phyloP scores from a whole-genome alignment of 2,113 vertebrate genomes.

The Silurus glanis region DNA sequence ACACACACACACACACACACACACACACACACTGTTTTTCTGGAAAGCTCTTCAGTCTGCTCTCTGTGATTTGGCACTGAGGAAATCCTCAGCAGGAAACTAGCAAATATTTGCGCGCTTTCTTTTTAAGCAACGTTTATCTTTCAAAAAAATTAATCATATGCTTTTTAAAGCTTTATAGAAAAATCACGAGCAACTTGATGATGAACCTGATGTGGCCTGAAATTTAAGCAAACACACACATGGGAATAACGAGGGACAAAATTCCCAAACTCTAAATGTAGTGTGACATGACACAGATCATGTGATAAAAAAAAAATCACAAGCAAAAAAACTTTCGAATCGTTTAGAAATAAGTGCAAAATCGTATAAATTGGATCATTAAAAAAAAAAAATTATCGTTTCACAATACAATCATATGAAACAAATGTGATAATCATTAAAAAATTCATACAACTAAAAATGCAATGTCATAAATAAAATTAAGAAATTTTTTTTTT shows the following conservation, averaged over 20 bases:
- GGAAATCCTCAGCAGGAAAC: not conserved
- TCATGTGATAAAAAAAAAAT: too few relatives aligned
- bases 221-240: not conserved
- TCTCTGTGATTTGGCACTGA: not conserved
- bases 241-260: not conserved
- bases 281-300: not conserved
- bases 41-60: not conserved
- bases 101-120: not conserved
- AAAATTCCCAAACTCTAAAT: not conserved
- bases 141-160: not conserved
- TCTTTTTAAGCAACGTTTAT: not conserved
- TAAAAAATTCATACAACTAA: too few relatives aligned
- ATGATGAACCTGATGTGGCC: not conserved
- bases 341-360: not conserved
- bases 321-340: not conserved
- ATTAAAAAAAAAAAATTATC: too few relatives aligned
- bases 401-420: too few relatives aligned
- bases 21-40: not conserved
- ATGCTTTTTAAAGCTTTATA: not conserved
- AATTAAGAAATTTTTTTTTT: too few relatives aligned
- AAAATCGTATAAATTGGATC: too few relatives aligned
- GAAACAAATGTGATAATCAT: too few relatives aligned
- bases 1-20: constrained; percentile 16
- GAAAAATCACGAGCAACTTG: not conserved
- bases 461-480: too few relatives aligned